phyloP scores from a whole-genome alignment of 2,797 vertebrate genomes.

The Chelmon rostratus region DNA sequence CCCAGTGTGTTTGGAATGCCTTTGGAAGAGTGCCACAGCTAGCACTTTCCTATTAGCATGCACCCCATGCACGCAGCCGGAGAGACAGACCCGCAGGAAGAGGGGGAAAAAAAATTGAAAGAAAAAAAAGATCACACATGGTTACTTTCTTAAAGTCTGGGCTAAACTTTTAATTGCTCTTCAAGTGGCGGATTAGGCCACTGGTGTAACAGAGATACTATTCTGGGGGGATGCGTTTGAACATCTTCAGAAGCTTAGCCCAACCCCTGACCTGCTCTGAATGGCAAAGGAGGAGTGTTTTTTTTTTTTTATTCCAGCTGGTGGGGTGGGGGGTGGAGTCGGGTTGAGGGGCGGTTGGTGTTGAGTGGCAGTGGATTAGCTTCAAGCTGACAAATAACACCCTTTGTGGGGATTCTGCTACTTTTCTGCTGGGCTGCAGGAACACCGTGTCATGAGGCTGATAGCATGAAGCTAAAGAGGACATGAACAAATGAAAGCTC shows the following conservation, averaged over 20 bases:
- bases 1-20: slow-evolving; percentile 65
- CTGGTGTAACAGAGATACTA: slow-evolving; percentile 82
- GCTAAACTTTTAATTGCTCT: slow-evolving; percentile 89
- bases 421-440: slow-evolving; percentile 36
- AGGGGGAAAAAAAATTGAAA: slow-evolving; percentile 22
- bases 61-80: slow-evolving; percentile 58
- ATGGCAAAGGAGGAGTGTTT: slow-evolving; percentile 67
- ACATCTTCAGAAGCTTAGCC: slow-evolving; percentile 81
- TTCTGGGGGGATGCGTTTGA: slow-evolving; percentile 78
- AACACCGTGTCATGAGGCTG: slow-evolving; percentile 55
- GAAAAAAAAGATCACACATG: slow-evolving; percentile 75
- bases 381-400: slow-evolving; percentile 68
- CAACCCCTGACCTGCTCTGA: slow-evolving; percentile 79
- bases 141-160: slow-evolving; percentile 83
- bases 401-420: slow-evolving; percentile 60
- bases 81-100: slow-evolving; percentile 65
- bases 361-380: slow-evolving; percentile 75
- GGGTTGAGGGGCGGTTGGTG: neutral
- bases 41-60: slow-evolving; percentile 74
- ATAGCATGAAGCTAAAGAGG: slow-evolving; percentile 27
- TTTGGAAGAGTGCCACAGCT: slow-evolving; percentile 72
- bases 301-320: slow-evolving; percentile 17
- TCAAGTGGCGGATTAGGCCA: slow-evolving; percentile 85
- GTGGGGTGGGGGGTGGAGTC: slow-evolving; percentile 24
- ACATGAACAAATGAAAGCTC: slow-evolving; percentile 36